Base-by-base conservation (phyloP, 2,113 vertebrate genomes). In the Sorex araneus region DNA sequence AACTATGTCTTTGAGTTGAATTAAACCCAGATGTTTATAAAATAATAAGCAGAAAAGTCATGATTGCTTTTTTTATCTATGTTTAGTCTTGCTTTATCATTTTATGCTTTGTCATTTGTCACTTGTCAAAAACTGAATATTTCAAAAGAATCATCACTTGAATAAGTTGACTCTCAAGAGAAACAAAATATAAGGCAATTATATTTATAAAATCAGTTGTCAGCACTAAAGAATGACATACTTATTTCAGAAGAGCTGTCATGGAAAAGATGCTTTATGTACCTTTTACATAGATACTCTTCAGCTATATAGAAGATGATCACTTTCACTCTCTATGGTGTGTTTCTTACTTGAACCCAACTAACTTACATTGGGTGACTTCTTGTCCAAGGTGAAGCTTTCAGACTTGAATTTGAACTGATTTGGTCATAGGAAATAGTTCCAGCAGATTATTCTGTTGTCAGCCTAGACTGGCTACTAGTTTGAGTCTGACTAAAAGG, bases 101-200 rank as follows among this genome's bases (percentile, higher is more conserved):
- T 64, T 90, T 64, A 54, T 89, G 70, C 54, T 36, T 93, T 90
- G 36, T 81, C 57, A 93, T 91, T 92, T 94, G 57, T 95, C 80
- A 95, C 76, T 96, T 96, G 86, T 94, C 76, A 87, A 73, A 92
- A 93, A 76, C 57, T 90, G 64, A 79, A 86, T n/a, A 81, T 88
- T 89, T 4, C 34, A 90, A 81, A 90, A 79, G 57, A 85, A 75
- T 64, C 74, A 80, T 95, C 40, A 87, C 75, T 95, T 94, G 66
- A n/a, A 87, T 87, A 87, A 95, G 64, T 28, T 66, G 54, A 79
- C 69, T 84, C 79, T 90, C 27, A 23, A 83, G 93, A 77, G 57
- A 89, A 89, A 83, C 23, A 91, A 91, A 92, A 54, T 89, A 27
- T 87, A 66, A 19, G 73, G 9, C 10, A 67, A 8, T 81, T 93